Percentiles rank a stretch among this genome's conserved stretches.
phyloP scores from a whole-genome alignment of 2,113 vertebrate species.

The Sterrhoptilus dennistouni region DNA sequence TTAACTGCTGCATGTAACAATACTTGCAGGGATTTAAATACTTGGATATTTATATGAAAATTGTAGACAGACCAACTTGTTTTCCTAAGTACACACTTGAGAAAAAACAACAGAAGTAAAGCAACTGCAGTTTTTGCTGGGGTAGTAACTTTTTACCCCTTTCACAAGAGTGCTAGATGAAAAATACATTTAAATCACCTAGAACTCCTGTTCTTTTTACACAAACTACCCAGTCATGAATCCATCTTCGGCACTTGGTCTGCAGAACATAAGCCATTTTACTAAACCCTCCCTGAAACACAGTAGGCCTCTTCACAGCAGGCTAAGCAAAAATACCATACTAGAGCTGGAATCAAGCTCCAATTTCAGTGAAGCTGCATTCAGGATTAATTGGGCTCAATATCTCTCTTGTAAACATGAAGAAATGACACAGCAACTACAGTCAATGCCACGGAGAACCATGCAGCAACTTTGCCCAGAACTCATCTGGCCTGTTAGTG shows the following conservation, averaged over 20 bases:
- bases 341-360: background rate
- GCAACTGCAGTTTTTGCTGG: background rate
- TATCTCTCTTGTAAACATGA: background rate
- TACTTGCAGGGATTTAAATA: background rate
- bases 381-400: background rate
- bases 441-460: background rate
- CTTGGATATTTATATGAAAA: background rate
- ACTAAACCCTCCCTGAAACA: background rate
- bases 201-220: background rate
- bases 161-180: background rate
- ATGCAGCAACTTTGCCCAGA: background rate
- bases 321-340: background rate
- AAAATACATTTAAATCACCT: constrained; percentile 16
- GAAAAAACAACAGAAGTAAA: constrained; percentile 22
- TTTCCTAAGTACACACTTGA: background rate
- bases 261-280: background rate
- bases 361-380: background rate
- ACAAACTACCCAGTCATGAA: background rate
- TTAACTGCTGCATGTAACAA: background rate
- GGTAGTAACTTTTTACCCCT: background rate
- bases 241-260: background rate
- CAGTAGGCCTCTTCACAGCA: background rate
- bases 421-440: background rate
- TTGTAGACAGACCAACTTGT: background rate
- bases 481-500: background rate